Conservation (phyloP, 2,797 vertebrate genomes). For the Chrysocyon brachyurus region DNA sequence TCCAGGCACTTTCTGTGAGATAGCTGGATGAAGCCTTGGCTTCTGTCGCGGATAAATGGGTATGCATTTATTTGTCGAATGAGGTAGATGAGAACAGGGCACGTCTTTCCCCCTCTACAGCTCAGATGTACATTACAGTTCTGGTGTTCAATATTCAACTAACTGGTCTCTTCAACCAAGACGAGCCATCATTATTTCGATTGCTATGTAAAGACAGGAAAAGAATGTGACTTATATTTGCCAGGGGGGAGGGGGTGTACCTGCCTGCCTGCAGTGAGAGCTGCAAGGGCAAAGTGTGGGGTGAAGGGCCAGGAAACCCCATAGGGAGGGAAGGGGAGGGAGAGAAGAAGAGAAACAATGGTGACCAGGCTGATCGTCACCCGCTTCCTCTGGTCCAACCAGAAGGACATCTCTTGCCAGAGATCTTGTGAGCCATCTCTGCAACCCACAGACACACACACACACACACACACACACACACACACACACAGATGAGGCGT, state of each 20-base stretch:
- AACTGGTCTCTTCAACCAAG: constrained; percentile 74
- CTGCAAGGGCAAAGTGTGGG: no score
- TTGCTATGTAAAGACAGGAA: constrained; percentile 72
- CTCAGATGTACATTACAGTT: constrained; percentile 62
- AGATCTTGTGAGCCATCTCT: constrained; percentile 56
- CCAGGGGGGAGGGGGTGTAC: constrained; percentile 68
- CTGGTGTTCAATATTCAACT: constrained; percentile 22
- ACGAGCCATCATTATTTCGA: constrained; percentile 72
- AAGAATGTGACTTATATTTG: constrained; percentile 69
- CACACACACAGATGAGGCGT: constrained; percentile 18
- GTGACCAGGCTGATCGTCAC: constrained; percentile 66
- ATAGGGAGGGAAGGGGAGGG: neutral
- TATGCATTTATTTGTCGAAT: neutral
- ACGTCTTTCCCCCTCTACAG: neutral
- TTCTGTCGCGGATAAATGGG: neutral
- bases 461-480: neutral
- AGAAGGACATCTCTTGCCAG: constrained; percentile 47
- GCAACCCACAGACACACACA: constrained; percentile 67
- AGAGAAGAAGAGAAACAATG: constrained; percentile 61
- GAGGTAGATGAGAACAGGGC: neutral
- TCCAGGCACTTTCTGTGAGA: neutral
- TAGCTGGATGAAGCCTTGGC: rapidly evolving
- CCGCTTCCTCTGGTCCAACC: rapidly evolving
- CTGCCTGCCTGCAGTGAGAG: constrained; percentile 60
- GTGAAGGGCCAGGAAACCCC: neutral